These are phyloP conservation scores for Todus mexicanus DNA, from an alignment of 2,797 vertebrate genomes.

Conservation along the genomic window DNA sequence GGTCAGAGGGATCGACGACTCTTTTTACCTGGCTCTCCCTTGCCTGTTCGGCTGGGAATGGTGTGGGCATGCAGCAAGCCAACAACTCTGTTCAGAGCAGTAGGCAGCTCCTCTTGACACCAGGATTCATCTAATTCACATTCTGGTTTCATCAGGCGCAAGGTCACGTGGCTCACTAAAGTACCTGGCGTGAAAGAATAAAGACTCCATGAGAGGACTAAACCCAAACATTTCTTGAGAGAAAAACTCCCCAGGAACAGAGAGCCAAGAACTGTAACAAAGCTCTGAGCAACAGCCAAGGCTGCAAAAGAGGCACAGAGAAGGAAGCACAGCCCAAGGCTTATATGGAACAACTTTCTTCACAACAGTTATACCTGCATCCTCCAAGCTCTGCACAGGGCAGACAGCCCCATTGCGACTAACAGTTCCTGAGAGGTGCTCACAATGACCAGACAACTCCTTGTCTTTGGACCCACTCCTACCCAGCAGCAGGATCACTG, in stretches of 20 bases:
- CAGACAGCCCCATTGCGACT: background rate
- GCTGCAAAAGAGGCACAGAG: background rate
- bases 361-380: background rate
- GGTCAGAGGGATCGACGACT: background rate
- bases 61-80: constrained; percentile 84
- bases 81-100: constrained; percentile 84
- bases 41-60: constrained; percentile 79
- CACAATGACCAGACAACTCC: background rate
- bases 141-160: constrained; percentile 91
- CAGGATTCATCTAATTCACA: constrained; percentile 89
- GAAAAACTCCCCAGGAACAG: background rate
- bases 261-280: background rate
- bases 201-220: background rate
- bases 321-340: background rate
- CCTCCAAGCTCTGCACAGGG: background rate
- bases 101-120: constrained; percentile 88
- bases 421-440: background rate
- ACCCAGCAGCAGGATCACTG: background rate
- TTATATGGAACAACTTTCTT: background rate
- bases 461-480: background rate
- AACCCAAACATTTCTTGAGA: background rate
- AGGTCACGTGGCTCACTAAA: constrained; percentile 90
- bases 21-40: constrained; percentile 73
- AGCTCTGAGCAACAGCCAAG: background rate
- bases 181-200: constrained; percentile 72